Percentiles rank a stretch among this genome's conserved stretches.
Conservation (phyloP, 2,113 vertebrate species). For the Crotalus viridis region DNA sequence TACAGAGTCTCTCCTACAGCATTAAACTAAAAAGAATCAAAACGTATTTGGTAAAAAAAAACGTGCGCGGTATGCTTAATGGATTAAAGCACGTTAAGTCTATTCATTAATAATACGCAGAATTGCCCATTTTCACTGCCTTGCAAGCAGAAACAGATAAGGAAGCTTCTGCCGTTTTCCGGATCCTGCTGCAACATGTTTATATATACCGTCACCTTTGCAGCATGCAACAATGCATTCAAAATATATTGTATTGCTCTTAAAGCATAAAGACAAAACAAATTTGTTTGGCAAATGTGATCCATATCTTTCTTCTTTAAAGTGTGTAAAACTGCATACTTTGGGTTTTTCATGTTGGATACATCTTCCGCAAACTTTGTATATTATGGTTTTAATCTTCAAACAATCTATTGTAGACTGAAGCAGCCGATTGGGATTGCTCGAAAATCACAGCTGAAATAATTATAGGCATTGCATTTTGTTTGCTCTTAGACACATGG, state of each 20-base stretch:
- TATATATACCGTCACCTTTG: neutral
- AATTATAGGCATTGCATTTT: neutral
- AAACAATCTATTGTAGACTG: neutral
- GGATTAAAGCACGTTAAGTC: conserved; percentile 1
- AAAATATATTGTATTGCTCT: neutral
- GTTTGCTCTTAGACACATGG: neutral
- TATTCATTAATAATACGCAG: neutral
- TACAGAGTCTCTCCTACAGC: neutral
- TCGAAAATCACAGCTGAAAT: neutral
- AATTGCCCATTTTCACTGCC: neutral
- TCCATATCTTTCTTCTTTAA: neutral
- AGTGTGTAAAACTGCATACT: neutral
- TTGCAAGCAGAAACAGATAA: neutral
- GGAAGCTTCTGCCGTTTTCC: neutral
- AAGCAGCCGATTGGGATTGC: neutral
- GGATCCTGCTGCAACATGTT: conserved; percentile 10
- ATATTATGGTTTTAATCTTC: neutral
- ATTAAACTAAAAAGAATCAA: neutral
- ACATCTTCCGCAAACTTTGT: neutral
- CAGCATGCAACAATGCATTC: neutral
- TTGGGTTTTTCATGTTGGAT: neutral
- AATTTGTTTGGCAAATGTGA: neutral
- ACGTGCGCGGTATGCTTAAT: neutral
- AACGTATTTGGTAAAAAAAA: neutral
- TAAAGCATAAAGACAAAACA: neutral